These are phyloP conservation scores for Barbus barbus DNA, from an alignment of 2,113 vertebrate genomes.

Conservation along the genomic window DNA sequence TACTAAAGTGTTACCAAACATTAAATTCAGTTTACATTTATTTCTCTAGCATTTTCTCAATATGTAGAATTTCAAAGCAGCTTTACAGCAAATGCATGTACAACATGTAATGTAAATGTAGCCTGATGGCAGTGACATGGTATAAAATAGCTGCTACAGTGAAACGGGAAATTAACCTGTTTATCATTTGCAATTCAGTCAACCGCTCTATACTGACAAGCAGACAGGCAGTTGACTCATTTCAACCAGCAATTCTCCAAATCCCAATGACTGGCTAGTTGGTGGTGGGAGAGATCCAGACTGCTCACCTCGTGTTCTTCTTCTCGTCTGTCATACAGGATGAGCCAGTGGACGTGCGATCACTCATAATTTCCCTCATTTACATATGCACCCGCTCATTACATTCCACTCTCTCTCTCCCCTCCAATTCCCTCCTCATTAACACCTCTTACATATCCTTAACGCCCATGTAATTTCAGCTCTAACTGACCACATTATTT, in stretches of 20 bases:
- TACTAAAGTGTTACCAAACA: too few relatives aligned
- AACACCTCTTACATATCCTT: constrained; percentile 19
- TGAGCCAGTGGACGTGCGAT: not conserved
- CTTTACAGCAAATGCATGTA: too few relatives aligned
- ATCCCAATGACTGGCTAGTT: not conserved
- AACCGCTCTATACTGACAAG: not conserved
- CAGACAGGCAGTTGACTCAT: not conserved
- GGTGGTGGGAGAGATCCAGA: not conserved
- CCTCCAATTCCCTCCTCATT: constrained; percentile 17
- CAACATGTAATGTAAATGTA: too few relatives aligned
- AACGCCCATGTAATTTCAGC: constrained; percentile 24
- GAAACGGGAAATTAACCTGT: not conserved
- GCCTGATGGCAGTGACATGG: too few relatives aligned
- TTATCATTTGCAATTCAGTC: not conserved
- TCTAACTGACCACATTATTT: constrained; percentile 39
- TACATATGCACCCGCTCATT: constrained; percentile 27
- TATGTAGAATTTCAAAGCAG: too few relatives aligned
- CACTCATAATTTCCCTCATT: constrained; percentile 27
- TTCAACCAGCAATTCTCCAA: not conserved
- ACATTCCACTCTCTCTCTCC: not conserved
- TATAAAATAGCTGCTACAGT: too few relatives aligned
- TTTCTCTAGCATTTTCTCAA: too few relatives aligned
- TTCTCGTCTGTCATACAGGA: not conserved
- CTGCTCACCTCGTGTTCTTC: not conserved
- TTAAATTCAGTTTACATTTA: too few relatives aligned